Percentiles rank a stretch among this genome's conserved stretches.
Conservation (phyloP, 2,888 invertebrate genomes). For the Drosophila monieri region DNA sequence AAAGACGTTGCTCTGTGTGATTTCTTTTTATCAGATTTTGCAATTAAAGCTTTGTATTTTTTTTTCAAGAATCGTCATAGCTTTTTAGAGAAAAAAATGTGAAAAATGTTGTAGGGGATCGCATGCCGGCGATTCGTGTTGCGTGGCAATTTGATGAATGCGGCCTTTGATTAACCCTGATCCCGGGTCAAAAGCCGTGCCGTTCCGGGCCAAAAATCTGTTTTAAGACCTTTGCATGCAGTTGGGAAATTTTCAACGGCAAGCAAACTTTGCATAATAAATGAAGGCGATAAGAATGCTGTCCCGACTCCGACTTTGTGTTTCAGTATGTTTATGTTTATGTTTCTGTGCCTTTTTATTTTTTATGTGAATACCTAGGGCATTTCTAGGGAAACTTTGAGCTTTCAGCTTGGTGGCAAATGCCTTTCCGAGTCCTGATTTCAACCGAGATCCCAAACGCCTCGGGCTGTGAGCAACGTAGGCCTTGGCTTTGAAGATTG, state of each 20-base stretch:
- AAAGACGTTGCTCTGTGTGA: background rate
- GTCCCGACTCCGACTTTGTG: conserved; percentile 46
- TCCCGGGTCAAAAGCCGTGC: conserved; percentile 13
- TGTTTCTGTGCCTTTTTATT: conserved; percentile 34
- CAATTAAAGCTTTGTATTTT: background rate
- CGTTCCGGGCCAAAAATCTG: conserved; percentile 6
- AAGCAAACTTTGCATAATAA: conserved; percentile 70
- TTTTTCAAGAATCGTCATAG: background rate
- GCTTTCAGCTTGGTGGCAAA: background rate
- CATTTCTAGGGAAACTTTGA: background rate
- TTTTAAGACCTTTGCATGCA: conserved; percentile 46
- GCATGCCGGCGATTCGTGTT: conserved; percentile 52
- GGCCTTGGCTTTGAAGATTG: conserved; percentile 27
- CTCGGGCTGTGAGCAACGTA: conserved; percentile 4
- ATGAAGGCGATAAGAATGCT: conserved; percentile 63
- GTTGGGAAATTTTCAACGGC: conserved; percentile 59
- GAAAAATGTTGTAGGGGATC: conserved; percentile 14
- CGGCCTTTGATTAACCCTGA: conserved; percentile 65
- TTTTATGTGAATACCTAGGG: conserved; percentile 32
- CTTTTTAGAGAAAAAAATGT: background rate
- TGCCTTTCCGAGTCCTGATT: conserved; percentile 10
- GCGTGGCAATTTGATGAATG: conserved; percentile 77
- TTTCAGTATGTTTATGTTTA: conserved; percentile 37
- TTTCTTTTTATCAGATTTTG: background rate
- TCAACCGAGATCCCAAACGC: conserved; percentile 17